phyloP scores from a whole-genome alignment of 1,140 invertebrate species.

The Thalassaphorura encarpata region DNA sequence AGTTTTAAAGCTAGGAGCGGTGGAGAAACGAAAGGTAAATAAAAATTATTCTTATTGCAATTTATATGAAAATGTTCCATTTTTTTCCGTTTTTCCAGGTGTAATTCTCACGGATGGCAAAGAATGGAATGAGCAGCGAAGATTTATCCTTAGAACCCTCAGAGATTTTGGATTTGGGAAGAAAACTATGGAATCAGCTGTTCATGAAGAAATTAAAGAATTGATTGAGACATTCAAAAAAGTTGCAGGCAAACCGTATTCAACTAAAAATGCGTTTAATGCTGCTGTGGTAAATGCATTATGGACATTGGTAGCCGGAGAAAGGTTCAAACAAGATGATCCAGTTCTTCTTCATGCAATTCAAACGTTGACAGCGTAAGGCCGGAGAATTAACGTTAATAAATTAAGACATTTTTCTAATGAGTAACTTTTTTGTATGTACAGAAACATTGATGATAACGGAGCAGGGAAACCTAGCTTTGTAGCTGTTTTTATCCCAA shows the following conservation, averaged over 20 bases:
- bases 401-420: too few species aligned
- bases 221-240: background rate
- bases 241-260: background rate
- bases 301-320: constrained; percentile 75
- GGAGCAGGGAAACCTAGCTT: too few species aligned
- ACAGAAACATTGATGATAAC: too few species aligned
- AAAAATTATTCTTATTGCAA: background rate
- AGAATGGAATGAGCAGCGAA: constrained; percentile 14
- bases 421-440: too few species aligned
- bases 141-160: constrained; percentile 11
- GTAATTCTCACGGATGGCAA: background rate
- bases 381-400: too few species aligned
- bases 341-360: background rate
- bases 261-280: constrained; percentile 10
- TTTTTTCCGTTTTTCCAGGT: background rate
- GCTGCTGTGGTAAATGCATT: constrained; percentile 60
- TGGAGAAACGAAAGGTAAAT: background rate
- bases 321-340: constrained; percentile 42
- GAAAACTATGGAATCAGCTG: constrained; percentile 9
- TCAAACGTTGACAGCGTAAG: background rate
- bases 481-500: too few species aligned
- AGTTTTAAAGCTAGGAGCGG: too few species aligned
- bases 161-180: constrained; percentile 16
- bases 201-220: constrained; percentile 10
- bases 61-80: background rate